Percentiles rank a stretch among this genome's conserved stretches.
phyloP scores from a whole-genome alignment of 1,140 invertebrate genomes.

The Wasmannia auropunctata region DNA sequence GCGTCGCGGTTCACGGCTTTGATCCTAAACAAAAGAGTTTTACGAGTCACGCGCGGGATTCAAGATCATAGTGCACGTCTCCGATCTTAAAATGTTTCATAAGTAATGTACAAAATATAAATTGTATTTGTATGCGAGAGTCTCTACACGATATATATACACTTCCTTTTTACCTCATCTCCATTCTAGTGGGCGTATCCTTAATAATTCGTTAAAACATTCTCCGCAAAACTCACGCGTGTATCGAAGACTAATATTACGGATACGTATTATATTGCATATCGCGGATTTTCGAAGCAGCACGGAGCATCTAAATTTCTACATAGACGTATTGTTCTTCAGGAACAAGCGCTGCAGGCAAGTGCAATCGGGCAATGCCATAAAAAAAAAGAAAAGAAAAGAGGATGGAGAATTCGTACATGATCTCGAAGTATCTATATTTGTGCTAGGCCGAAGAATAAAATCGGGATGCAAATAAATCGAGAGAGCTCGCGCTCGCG shows the following conservation, averaged over 20 bases:
- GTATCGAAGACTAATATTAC: slow-evolving; percentile 65
- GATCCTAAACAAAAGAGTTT: neutral
- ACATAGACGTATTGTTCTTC: slow-evolving; percentile 40
- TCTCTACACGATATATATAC: neutral
- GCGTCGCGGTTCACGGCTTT: slow-evolving; percentile 1
- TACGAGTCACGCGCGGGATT: neutral
- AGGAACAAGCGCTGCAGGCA: slow-evolving; percentile 34
- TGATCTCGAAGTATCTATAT: slow-evolving; percentile 21
- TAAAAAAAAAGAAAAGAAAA: slow-evolving; percentile 32
- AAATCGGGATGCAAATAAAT: slow-evolving; percentile 9
- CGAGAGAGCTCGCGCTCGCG: neutral
- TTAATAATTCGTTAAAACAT: neutral
- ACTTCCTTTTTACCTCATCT: neutral
- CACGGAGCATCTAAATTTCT: slow-evolving; percentile 27
- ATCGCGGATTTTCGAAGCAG: slow-evolving; percentile 1
- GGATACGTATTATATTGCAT: slow-evolving; percentile 1
- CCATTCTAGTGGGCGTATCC: neutral
- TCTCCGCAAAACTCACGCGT: slow-evolving; percentile 6
- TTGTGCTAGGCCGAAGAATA: slow-evolving; percentile 61
- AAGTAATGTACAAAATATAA: slow-evolving; percentile 72
- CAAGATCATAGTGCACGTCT: neutral
- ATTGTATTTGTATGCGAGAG: slow-evolving; percentile 58
- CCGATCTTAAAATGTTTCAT: slow-evolving; percentile 41
- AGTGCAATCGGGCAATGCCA: slow-evolving; percentile 22
- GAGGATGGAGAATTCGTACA: slow-evolving; percentile 22